Evolutionary conservation across 2,797 vertebrate species (phyloP).

Genomic region (Leptoclinus maculatus): DNA sequence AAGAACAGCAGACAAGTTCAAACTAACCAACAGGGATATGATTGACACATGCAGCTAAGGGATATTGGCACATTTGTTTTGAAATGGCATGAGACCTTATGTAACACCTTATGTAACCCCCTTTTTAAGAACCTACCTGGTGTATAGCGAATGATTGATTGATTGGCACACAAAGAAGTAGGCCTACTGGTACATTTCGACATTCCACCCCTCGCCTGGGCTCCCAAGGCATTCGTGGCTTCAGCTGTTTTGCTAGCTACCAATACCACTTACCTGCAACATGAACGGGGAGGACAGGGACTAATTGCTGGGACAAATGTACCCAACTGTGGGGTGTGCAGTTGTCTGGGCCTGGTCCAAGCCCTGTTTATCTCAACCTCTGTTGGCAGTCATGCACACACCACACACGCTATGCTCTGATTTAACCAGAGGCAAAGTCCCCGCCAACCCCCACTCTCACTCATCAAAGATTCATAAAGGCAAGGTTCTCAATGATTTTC

Average conservation of each 20-base stretch:
- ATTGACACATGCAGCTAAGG: background rate
- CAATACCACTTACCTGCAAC: constrained; percentile 72
- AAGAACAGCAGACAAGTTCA: background rate
- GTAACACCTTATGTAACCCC: background rate
- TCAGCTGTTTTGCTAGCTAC: constrained; percentile 50
- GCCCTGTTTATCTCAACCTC: constrained; percentile 92
- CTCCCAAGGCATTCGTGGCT: constrained; percentile 16
- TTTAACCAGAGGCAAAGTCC: constrained; percentile 93
- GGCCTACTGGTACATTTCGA: background rate
- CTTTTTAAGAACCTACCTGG: background rate
- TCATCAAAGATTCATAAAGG: constrained; percentile 99
- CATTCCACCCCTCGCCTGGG: background rate
- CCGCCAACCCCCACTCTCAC: constrained; percentile 81
- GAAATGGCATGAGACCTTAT: constrained; percentile 4
- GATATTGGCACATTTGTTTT: background rate
- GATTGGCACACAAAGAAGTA: constrained; percentile 17
- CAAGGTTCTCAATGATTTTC: constrained; percentile 98
- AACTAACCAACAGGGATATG: background rate
- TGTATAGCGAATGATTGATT: constrained; percentile 16
- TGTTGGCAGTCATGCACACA: constrained; percentile 92
- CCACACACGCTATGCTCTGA: constrained; percentile 89
- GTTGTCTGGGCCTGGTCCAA: constrained; percentile 90
- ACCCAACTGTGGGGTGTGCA: constrained; percentile 86
- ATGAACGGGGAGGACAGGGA: constrained; percentile 83
- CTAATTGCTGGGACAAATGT: constrained; percentile 91